phyloP scores from a whole-genome alignment of 2,113 vertebrate species.

The Heterotilapia buettikoferi region DNA sequence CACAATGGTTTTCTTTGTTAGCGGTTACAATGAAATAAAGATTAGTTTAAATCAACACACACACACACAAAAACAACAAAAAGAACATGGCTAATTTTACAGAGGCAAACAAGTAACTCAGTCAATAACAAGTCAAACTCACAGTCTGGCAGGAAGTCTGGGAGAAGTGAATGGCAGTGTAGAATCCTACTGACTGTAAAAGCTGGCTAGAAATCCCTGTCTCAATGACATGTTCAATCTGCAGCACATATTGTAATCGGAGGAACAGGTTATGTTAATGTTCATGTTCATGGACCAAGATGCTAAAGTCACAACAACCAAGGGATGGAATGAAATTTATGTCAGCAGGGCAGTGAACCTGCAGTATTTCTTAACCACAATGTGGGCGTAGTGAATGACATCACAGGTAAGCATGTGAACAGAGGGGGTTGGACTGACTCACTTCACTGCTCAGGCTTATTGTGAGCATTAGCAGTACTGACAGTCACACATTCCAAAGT shows the following conservation, averaged over 20 bases:
- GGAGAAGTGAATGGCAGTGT: conserved; percentile 21
- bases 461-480: conserved; percentile 20
- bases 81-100: not conserved
- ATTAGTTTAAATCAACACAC: not conserved
- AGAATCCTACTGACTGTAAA: conserved; percentile 12
- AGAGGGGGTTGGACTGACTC: conserved; percentile 6
- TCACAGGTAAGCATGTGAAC: conserved; percentile 28
- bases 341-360: not conserved
- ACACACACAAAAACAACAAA: not conserved
- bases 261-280: not conserved
- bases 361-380: not conserved
- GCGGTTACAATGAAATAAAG: not conserved
- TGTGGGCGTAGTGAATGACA: conserved; percentile 1
- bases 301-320: not conserved
- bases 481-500: conserved; percentile 51
- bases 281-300: not conserved
- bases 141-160: conserved; percentile 39
- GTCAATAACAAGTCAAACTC: conserved; percentile 35
- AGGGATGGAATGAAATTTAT: not conserved
- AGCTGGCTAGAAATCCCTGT: not conserved
- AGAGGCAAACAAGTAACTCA: conserved; percentile 9
- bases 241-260: not conserved
- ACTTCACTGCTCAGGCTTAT: conserved; percentile 21
- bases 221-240: conserved; percentile 30
- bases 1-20: not conserved